Evolutionary conservation across 2,113 vertebrate species (phyloP), one percentile per base, ranked within the genome.

Genomic region (Phodopus roborovskii): DNA sequence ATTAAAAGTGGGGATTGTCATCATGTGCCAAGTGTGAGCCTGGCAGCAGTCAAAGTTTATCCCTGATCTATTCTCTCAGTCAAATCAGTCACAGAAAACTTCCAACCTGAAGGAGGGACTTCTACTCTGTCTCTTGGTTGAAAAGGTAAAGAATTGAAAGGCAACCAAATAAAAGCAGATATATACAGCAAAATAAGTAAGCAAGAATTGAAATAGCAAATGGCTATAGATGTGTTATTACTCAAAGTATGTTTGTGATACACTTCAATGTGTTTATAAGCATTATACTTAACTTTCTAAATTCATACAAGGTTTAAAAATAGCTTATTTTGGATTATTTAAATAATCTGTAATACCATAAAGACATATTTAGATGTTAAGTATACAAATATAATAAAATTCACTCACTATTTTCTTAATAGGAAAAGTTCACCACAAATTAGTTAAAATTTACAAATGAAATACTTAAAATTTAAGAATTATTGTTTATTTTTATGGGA

Each of bases 401-500:
- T 83, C 8, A 1, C 26, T 50, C 26, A 90, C 13, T 78, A 66
- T 58, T 50, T 95, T 68, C 3, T 53, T 91, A 82, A 33, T 62
- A 33, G 79, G 90, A 50, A 83, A 75, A 24, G 1, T 26, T 90
- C 5, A 82, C 36, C 53, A 84, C 26, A 94, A 75, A 50, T 6
- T 93, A 79, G 13, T 84, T 22, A 85, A 91, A 75, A 92, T 68
- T 81, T 91, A 90, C 26, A 48, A 1, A 2, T 88, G 33, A 94
- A 70, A 93, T 78, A 70, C 24, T 91, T 22, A 91, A 20, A 17
- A 93, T 75, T 93, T 91, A 79, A 90, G 58, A 28, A 42, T 60
- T 42, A 28, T 83, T 60, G 3, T 39, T 5, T 81, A 4, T n/a
- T 39, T 60, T n/a, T 82, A 15, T 60, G 24, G 22, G 20, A 62